A percentile compares a stretch with the other conserved stretches of the same genome.
Evolutionary conservation across 2,888 invertebrate genomes (phyloP).

Genomic region (Yponomeuta malinellus): DNA sequence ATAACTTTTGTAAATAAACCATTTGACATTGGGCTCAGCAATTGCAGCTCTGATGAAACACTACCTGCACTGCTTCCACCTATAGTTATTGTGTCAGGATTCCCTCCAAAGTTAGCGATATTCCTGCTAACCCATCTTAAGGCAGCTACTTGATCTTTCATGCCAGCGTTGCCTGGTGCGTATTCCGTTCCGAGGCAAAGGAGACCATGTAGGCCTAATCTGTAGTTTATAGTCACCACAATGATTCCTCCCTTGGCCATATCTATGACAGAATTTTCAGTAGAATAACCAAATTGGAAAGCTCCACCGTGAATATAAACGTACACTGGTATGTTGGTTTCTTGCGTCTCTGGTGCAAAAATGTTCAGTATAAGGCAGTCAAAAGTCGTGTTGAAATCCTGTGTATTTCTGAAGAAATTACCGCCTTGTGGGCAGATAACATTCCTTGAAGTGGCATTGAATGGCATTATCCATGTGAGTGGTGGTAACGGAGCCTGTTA

Average conservation of each 20-base stretch:
- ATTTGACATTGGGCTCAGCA: constrained; percentile 15
- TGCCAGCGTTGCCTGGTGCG: constrained; percentile 20
- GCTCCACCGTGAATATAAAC: constrained; percentile 16
- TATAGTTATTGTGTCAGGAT: constrained; percentile 18
- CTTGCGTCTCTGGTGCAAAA: constrained; percentile 12
- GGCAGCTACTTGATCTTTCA: constrained; percentile 20
- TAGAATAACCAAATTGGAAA: constrained; percentile 12
- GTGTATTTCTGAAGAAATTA: too few species aligned
- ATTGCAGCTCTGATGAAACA: constrained; percentile 13
- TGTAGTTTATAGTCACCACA: constrained; percentile 17
- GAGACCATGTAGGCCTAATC: constrained; percentile 18
- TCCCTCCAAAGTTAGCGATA: constrained; percentile 19
- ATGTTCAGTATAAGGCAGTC: constrained; percentile 16
- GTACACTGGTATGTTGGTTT: constrained; percentile 10
- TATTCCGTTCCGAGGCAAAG: constrained; percentile 17
- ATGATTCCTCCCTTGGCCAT: neutral
- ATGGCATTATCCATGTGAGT: constrained; percentile 5
- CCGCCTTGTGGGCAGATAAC: constrained; percentile 13
- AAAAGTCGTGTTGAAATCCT: neutral
- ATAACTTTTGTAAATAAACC: constrained; percentile 18
- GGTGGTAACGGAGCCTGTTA: too few species aligned
- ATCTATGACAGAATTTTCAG: neutral
- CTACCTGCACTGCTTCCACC: constrained; percentile 19
- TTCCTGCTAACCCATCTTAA: constrained; percentile 19
- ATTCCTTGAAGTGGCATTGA: constrained; percentile 13